Evolutionary conservation across 2,113 vertebrate genomes (phyloP).

Genomic region (Cygnus atratus): DNA sequence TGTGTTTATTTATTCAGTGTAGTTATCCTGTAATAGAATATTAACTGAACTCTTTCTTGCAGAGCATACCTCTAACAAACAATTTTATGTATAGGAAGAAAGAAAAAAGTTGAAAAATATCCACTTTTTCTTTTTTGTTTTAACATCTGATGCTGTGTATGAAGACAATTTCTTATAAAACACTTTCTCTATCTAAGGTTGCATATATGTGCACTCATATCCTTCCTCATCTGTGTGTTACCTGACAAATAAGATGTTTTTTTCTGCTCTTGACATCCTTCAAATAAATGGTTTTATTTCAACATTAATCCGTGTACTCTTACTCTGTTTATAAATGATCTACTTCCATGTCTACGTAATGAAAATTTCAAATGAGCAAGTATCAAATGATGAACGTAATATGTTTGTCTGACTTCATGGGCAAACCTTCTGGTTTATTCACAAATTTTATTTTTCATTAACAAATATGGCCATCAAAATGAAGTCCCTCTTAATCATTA

Average conservation of each 20-base stretch:
- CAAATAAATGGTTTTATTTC: not conserved
- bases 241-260: not conserved
- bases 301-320: not conserved
- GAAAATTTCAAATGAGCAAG: not conserved
- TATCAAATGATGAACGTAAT: not conserved
- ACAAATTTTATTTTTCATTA: not conserved
- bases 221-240: not conserved
- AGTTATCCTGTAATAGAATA: not conserved
- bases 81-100: not conserved
- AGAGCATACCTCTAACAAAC: not conserved
- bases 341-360: not conserved
- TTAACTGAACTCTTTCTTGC: not conserved
- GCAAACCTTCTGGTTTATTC: not conserved
- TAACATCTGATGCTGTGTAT: not conserved
- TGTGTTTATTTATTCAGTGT: not conserved
- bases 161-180: not conserved
- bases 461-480: not conserved
- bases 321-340: not conserved
- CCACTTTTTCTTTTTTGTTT: not conserved
- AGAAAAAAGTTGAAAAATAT: not conserved
- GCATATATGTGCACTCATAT: not conserved
- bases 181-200: not conserved
- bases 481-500: not conserved
- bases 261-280: not conserved
- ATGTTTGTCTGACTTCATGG: not conserved